A percentile compares a stretch with the other conserved stretches of the same genome.
These are phyloP conservation scores for Clarias laeviceps DNA, from an alignment of 2,797 vertebrate genomes.

Conservation along the genomic window DNA sequence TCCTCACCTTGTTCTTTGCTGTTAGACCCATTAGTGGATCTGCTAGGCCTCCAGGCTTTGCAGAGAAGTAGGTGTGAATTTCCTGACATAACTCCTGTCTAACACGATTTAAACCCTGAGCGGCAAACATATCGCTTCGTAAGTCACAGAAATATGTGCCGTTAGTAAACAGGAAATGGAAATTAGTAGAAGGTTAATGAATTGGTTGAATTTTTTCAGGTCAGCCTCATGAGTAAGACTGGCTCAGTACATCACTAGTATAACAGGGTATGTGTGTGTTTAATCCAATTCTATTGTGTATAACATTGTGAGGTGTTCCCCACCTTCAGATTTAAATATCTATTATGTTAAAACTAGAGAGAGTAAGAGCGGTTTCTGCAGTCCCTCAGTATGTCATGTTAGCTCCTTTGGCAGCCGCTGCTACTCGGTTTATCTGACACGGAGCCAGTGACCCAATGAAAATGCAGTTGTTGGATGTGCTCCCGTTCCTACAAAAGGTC, in stretches of 20 bases:
- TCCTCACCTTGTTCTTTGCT: slow-evolving; percentile 34
- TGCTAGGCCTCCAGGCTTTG: slow-evolving; percentile 27
- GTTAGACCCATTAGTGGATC: slow-evolving; percentile 39
- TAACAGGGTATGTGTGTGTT: background rate
- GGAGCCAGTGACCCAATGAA: slow-evolving; percentile 28
- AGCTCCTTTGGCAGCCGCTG: slow-evolving; percentile 7
- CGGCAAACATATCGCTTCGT: slow-evolving; percentile 5
- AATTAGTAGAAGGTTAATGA: background rate
- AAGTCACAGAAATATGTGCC: too few relatives aligned
- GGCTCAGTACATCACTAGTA: background rate
- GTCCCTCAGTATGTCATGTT: background rate
- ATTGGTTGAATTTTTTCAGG: background rate
- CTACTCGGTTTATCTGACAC: slow-evolving; percentile 7
- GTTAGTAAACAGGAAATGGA: background rate
- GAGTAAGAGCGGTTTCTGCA: background rate
- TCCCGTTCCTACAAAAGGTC: slow-evolving; percentile 16
- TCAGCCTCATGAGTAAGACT: background rate
- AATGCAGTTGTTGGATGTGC: slow-evolving; percentile 30
- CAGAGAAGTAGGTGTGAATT: slow-evolving; percentile 27
- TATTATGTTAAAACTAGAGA: background rate
- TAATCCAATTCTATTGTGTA: background rate
- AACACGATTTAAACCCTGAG: background rate
- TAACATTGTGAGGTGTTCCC: background rate
- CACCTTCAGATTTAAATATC: background rate
- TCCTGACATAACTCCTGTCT: slow-evolving; percentile 26